phyloP scores from a whole-genome alignment of 2,888 invertebrate genomes.

The Baronia brevicornis region DNA sequence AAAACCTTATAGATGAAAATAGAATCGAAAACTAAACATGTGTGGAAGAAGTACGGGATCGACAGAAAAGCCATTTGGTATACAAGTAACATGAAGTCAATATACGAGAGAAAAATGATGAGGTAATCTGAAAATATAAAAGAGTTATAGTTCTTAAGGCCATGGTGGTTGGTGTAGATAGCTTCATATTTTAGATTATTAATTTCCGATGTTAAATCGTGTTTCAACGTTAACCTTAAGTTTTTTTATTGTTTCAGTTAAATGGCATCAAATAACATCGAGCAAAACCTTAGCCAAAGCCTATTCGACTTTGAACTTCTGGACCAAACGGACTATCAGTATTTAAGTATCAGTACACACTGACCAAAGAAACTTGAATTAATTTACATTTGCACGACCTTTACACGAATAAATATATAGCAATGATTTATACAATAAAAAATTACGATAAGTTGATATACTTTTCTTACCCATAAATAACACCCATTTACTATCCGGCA shows the following conservation, averaged over 20 bases:
- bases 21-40: conserved; percentile 48
- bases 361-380: no score
- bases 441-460: not conserved
- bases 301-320: no score
- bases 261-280: no score
- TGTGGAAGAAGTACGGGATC: conserved; percentile 40
- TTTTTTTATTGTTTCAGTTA: no score
- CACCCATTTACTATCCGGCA: conserved; percentile 54
- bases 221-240: no score
- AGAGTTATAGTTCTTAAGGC: conserved; percentile 5
- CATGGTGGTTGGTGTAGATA: no score
- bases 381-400: not conserved
- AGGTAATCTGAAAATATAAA: conserved; percentile 53
- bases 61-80: conserved; percentile 71
- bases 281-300: no score
- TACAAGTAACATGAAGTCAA: conserved; percentile 57
- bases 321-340: no score
- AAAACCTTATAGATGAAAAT: conserved; percentile 61
- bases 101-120: conserved; percentile 51
- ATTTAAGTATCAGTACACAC: no score
- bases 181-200: no score
- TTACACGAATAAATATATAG: not conserved
- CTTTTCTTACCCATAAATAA: conserved; percentile 58
- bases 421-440: not conserved
- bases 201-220: no score